A percentile compares a stretch with the other conserved stretches of the same genome.
phyloP scores from a whole-genome alignment of 2,888 invertebrate genomes.

The Drosophila macrothrix region DNA sequence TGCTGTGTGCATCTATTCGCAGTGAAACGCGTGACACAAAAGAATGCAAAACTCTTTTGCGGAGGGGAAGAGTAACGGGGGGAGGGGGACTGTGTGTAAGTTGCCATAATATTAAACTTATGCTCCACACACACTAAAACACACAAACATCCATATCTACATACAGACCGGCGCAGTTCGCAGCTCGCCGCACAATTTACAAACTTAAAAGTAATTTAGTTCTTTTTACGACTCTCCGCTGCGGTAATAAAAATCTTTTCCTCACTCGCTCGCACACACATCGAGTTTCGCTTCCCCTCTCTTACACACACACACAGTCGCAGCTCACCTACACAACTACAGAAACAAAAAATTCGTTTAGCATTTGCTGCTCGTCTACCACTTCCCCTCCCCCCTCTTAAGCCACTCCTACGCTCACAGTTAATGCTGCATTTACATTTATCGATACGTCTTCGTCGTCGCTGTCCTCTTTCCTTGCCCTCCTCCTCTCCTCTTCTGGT shows the following conservation, averaged over 20 bases:
- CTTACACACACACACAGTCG: slow-evolving; percentile 15
- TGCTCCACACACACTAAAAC: slow-evolving; percentile 37
- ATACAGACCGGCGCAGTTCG: slow-evolving; percentile 52
- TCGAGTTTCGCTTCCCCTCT: slow-evolving; percentile 9
- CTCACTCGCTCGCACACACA: slow-evolving; percentile 48
- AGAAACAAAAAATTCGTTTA: slow-evolving; percentile 22
- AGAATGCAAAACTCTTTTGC: slow-evolving; percentile 74
- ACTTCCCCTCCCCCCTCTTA: neutral
- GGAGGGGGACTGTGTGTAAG: slow-evolving; percentile 1
- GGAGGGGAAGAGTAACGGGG: slow-evolving; percentile 1
- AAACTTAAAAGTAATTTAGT: slow-evolving; percentile 83
- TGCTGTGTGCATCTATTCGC: slow-evolving; percentile 27
- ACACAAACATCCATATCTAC: slow-evolving; percentile 14
- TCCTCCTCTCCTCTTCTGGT: slow-evolving; percentile 1
- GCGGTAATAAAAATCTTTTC: slow-evolving; percentile 78
- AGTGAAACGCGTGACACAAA: slow-evolving; percentile 76
- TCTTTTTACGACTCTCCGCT: slow-evolving; percentile 81
- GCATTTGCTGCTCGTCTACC: slow-evolving; percentile 18
- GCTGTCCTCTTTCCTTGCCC: slow-evolving; percentile 21
- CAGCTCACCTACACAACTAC: slow-evolving; percentile 59
- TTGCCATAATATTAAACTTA: slow-evolving; percentile 67
- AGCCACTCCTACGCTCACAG: neutral
- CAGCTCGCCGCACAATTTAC: slow-evolving; percentile 67
- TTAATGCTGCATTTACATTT: slow-evolving; percentile 71
- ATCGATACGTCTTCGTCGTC: slow-evolving; percentile 65